Percentiles rank a stretch among this genome's conserved stretches.
These are phyloP conservation scores for Porites australiensis DNA, from an alignment of 64 coral and sea anemone genomes.

Conservation along the genomic window DNA sequence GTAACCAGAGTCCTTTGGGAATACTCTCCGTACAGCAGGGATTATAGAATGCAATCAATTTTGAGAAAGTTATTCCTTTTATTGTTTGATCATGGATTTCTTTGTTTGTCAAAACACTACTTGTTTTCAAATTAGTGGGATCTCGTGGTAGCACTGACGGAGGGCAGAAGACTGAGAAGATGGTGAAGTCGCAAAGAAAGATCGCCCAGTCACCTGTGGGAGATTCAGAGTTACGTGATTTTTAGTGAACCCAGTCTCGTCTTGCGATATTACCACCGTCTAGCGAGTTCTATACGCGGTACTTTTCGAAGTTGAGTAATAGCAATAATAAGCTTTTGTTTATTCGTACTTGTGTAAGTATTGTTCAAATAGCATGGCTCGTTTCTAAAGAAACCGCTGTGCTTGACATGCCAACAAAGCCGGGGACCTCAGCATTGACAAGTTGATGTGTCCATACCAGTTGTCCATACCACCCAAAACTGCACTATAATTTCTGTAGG, in stretches of 20 bases:
- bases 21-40: neutral
- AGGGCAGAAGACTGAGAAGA: neutral
- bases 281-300: neutral
- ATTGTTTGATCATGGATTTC: conserved; percentile 26
- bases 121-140: neutral
- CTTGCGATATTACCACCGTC: too few species aligned
- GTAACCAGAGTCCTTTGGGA: neutral
- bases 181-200: neutral
- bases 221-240: too few species aligned
- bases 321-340: neutral
- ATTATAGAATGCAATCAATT: neutral
- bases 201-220: too few species aligned
- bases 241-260: too few species aligned
- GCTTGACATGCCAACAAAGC: neutral
- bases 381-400: neutral
- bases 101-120: neutral
- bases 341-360: neutral
- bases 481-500: too few species aligned
- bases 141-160: neutral
- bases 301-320: neutral
- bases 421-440: neutral
- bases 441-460: too few species aligned
- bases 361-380: neutral
- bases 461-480: too few species aligned
- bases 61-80: conserved; percentile 25